These are phyloP conservation scores for Syngnathoides biaculeatus DNA, from an alignment of 2,113 vertebrate species.

Conservation along the genomic window DNA sequence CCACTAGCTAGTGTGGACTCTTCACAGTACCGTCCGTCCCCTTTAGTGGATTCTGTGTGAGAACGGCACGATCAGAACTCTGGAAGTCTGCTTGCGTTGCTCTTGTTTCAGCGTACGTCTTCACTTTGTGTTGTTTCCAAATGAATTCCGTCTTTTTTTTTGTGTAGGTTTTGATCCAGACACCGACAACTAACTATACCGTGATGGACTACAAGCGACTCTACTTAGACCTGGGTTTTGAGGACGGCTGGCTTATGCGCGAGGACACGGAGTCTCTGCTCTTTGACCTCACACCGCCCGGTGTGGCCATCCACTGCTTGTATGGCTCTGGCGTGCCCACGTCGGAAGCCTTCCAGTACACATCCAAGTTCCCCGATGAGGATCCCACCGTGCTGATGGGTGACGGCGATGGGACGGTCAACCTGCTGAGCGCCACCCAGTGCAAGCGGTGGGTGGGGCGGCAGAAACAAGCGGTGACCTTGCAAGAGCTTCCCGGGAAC, in stretches of 20 bases:
- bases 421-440: slow-evolving; percentile 81
- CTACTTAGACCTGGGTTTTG: slow-evolving; percentile 83
- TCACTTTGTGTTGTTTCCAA: no score
- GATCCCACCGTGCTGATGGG: slow-evolving; percentile 83
- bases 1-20: no score
- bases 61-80: no score
- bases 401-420: slow-evolving; percentile 92
- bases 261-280: slow-evolving; percentile 84
- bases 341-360: slow-evolving; percentile 79
- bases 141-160: background rate
- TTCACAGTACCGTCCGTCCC: no score
- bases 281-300: slow-evolving; percentile 71
- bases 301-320: slow-evolving; percentile 85
- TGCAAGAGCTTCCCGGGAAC: slow-evolving; percentile 79
- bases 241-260: slow-evolving; percentile 90
- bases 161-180: slow-evolving; percentile 77
- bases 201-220: slow-evolving; percentile 81
- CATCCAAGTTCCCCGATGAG: slow-evolving; percentile 80
- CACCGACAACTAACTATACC: slow-evolving; percentile 87
- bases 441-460: slow-evolving; percentile 78
- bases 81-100: no score
- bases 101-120: no score
- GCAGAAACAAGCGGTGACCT: slow-evolving; percentile 77
- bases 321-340: slow-evolving; percentile 85
- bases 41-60: no score